Evolutionary conservation across 2,113 vertebrate species (phyloP), one percentile per base, ranked within the genome.

Genomic region (Rhea americana): DNA sequence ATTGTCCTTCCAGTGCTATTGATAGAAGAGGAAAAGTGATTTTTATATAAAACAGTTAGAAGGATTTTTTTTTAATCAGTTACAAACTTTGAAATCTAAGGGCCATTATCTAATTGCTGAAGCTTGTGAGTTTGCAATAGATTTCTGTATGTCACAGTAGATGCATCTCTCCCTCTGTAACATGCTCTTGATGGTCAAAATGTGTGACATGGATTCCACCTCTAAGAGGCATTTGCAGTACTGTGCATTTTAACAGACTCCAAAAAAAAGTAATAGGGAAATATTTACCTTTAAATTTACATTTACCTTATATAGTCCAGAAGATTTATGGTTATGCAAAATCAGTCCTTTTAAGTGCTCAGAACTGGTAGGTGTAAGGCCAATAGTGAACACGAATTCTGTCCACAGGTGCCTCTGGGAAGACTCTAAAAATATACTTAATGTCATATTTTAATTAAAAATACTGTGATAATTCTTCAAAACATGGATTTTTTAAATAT

Each of bases 71-170:
- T 35, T 35, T 51, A 56, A 32, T 56, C 26, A 59, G 58, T 96
- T 96, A 50, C 92, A 85, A 92, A 85, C 61, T 86, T 67, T 21
- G 15, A 61, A 61, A 74, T 89, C 75, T 85, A 88, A 47, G 48
- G 35, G 59, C 50, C 35, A 11, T 89, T 87, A 72, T 41, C 65
- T 77, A 41, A 55, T 68, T 4, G 3, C 43, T 84, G 37, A 93
- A 70, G 43, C 62, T 81, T 68, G 11, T 77, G n/a, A 51, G 53
- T 79, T 91, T 91, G 66, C 48, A 56, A 0, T 21, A 70, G 11
- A n/a, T 85, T 89, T 66, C 39, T 2, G 0, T 85, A 80, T 73
- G 43, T 45, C 53, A 79, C 30, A 63, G 37, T 6, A 81, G 59
- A 79, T 80, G 53, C n/a, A 39, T 67, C 24, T 20, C 37, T 74